Percentiles rank a stretch among this genome's conserved stretches.
Conservation (phyloP, 2,113 vertebrate genomes). For the Pangasianodon hypophthalmus region DNA sequence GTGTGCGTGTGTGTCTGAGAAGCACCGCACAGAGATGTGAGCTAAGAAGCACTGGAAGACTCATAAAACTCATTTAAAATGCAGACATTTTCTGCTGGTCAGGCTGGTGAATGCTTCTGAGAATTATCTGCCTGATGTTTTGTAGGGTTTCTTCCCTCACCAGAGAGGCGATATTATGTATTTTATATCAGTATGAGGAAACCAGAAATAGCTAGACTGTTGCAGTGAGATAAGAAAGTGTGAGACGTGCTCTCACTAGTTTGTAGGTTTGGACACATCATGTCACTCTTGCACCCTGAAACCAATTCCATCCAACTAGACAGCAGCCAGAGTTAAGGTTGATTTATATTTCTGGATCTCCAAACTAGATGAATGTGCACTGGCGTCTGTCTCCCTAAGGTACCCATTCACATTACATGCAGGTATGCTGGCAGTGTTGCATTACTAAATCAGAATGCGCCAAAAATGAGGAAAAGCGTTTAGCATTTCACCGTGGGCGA, state of each 20-base stretch:
- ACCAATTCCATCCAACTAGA: background rate
- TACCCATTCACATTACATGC: background rate
- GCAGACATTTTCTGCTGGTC: constrained; percentile 18
- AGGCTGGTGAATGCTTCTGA: background rate
- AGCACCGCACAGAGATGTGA: constrained; percentile 6
- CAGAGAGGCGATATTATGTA: background rate
- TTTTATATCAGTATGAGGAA: background rate
- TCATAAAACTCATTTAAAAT: constrained; percentile 34
- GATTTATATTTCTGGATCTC: background rate
- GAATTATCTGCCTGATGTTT: background rate
- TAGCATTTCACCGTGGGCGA: background rate
- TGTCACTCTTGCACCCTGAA: background rate
- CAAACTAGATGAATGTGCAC: background rate
- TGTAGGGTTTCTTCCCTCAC: background rate
- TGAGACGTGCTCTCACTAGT: background rate
- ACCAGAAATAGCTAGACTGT: background rate
- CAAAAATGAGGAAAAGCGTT: background rate
- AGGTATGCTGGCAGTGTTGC: background rate
- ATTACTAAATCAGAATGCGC: background rate
- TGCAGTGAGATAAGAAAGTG: background rate
- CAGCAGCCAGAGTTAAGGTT: background rate
- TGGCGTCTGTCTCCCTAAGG: background rate
- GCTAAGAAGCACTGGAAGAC: background rate
- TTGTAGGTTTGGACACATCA: background rate
- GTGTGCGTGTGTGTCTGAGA: constrained; percentile 6